phyloP scores from a whole-genome alignment of 2,797 vertebrate species.

The Adelosebastes latens region DNA sequence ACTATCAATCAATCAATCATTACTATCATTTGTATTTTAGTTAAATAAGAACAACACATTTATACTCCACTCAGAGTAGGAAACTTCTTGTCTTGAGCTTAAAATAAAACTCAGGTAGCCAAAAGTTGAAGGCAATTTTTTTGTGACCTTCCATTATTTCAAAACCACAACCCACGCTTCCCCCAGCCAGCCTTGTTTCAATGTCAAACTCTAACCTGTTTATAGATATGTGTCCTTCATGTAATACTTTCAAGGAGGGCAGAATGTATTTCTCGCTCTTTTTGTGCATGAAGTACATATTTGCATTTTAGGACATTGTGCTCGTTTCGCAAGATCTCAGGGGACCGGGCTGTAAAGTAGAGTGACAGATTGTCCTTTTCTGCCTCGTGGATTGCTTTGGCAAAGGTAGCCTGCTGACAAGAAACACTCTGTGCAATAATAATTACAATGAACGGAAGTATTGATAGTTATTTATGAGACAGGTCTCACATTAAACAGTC shows the following conservation, averaged over 20 bases:
- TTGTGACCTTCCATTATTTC: neutral
- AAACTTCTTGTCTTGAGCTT: neutral
- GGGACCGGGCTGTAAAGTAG: constrained; percentile 35
- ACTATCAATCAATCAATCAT: too few species aligned
- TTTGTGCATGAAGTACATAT: constrained; percentile 43
- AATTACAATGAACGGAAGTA: constrained; percentile 64
- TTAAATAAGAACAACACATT: neutral
- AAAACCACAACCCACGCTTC: neutral
- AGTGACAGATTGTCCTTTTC: constrained; percentile 67
- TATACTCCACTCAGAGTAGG: neutral
- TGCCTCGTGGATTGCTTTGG: constrained; percentile 53
- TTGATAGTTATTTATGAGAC: constrained; percentile 77
- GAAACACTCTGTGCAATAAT: constrained; percentile 65
- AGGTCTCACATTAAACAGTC: constrained; percentile 69
- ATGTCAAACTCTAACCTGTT: constrained; percentile 49
- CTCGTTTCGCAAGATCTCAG: constrained; percentile 45
- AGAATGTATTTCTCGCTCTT: constrained; percentile 22
- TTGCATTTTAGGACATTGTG: constrained; percentile 67
- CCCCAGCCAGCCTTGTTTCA: constrained; percentile 24
- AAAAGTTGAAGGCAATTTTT: neutral
- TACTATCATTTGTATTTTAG: neutral
- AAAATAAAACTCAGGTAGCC: neutral
- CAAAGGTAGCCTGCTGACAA: constrained; percentile 55
- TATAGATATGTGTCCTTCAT: constrained; percentile 34
- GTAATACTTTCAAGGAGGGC: constrained; percentile 15